These are phyloP conservation scores for Lithophane ornitopus DNA, from an alignment of 2,888 invertebrate species.

Conservation along the genomic window DNA sequence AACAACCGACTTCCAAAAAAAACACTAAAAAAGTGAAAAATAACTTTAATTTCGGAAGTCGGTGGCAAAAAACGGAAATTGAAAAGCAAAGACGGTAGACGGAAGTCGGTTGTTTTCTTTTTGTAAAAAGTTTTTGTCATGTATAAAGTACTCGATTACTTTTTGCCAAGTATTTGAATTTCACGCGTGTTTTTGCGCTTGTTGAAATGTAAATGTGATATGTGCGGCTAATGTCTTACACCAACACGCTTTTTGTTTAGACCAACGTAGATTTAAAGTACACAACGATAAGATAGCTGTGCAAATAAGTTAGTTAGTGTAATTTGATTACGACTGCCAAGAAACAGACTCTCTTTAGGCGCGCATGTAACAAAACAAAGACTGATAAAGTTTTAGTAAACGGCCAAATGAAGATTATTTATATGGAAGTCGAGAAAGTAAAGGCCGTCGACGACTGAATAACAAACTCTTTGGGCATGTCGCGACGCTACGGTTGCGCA, in stretches of 20 bases:
- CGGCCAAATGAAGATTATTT: slow-evolving; percentile 73
- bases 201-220: slow-evolving; percentile 48
- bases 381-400: slow-evolving; percentile 75
- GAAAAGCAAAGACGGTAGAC: too few species aligned
- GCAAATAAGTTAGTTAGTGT: slow-evolving; percentile 46
- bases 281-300: slow-evolving; percentile 57
- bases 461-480: slow-evolving; percentile 78
- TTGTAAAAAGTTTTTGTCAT: too few species aligned
- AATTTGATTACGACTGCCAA: slow-evolving; percentile 49
- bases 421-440: slow-evolving; percentile 86
- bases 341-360: slow-evolving; percentile 47
- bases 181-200: slow-evolving; percentile 38
- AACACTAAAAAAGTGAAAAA: too few species aligned
- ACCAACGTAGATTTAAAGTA: slow-evolving; percentile 54
- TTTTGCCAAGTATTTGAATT: slow-evolving; percentile 41
- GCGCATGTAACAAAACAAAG: slow-evolving; percentile 62
- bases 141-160: slow-evolving; percentile 42
- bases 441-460: slow-evolving; percentile 82
- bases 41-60: too few species aligned
- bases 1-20: too few species aligned
- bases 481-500: slow-evolving; percentile 82
- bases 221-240: slow-evolving; percentile 57
- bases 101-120: too few species aligned
- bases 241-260: slow-evolving; percentile 52
- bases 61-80: too few species aligned